Percentiles rank a stretch among this genome's conserved stretches.
phyloP scores from a whole-genome alignment of 1,140 invertebrate genomes.

The Drosophila mauritiana region DNA sequence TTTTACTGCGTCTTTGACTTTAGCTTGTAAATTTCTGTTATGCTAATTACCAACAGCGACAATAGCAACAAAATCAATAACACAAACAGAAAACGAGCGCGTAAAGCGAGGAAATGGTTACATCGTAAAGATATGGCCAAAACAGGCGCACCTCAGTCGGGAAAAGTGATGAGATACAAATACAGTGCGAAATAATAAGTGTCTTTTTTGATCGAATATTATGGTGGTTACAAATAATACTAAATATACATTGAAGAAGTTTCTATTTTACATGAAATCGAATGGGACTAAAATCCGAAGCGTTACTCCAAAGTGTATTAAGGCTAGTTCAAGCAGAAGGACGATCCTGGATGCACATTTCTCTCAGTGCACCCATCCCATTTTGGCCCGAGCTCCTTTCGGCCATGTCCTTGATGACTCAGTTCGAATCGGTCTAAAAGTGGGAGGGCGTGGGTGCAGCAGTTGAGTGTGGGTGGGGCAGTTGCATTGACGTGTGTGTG shows the following conservation, averaged over 20 bases:
- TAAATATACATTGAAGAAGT: no score
- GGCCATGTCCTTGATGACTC: conserved; percentile 50
- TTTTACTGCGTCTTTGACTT: conserved; percentile 65
- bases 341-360: background rate
- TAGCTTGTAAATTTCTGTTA: conserved; percentile 53
- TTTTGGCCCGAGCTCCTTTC: conserved; percentile 29
- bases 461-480: conserved; percentile 27
- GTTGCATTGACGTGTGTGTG: conserved; percentile 32
- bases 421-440: conserved; percentile 23
- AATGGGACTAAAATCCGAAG: no score
- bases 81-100: conserved; percentile 21
- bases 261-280: no score
- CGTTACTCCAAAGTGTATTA: no score
- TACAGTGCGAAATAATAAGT: no score
- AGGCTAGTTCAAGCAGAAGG: no score
- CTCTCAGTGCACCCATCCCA: conserved; percentile 25
- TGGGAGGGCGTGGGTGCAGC: conserved; percentile 27
- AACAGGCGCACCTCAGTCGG: conserved; percentile 15
- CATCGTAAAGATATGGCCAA: conserved; percentile 23
- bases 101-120: conserved; percentile 33
- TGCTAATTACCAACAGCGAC: conserved; percentile 61
- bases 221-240: no score
- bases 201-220: no score
- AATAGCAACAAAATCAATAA: conserved; percentile 66
- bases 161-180: background rate